phyloP scores from a whole-genome alignment of 2,888 invertebrate species.

The Sarcophaga subvicina region DNA sequence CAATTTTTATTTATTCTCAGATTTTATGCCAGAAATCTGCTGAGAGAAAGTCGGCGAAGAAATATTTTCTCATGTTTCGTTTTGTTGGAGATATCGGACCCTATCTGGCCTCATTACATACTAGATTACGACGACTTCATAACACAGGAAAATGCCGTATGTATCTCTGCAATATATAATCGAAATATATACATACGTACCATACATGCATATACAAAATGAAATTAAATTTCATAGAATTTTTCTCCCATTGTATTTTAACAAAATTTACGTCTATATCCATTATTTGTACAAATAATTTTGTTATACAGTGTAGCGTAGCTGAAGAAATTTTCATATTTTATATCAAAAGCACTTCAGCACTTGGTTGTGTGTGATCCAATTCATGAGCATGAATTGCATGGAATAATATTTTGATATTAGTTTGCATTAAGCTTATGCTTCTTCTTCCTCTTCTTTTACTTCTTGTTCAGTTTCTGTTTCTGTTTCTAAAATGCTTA shows the following conservation, averaged over 20 bases:
- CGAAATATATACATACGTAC: no score
- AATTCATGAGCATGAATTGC: slow-evolving; percentile 33
- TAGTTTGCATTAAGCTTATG: slow-evolving; percentile 19
- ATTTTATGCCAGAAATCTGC: no score
- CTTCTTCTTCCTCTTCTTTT: neutral
- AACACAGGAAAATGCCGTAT: neutral
- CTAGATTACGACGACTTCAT: no score
- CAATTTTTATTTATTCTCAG: no score
- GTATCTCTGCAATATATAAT: neutral
- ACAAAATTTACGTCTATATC: neutral
- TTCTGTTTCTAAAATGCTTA: slow-evolving; percentile 12
- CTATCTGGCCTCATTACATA: no score
- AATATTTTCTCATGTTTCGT: no score
- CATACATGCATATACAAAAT: slow-evolving; percentile 13
- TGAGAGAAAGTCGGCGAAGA: no score
- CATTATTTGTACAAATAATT: neutral
- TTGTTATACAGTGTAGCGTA: neutral
- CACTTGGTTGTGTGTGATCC: neutral
- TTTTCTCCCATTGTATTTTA: neutral
- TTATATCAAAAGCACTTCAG: no score
- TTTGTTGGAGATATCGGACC: no score
- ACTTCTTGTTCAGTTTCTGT: no score
- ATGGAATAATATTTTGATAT: slow-evolving; percentile 32
- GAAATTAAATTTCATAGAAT: neutral
- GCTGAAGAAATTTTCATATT: neutral